Percentiles rank a stretch among this genome's conserved stretches.
Evolutionary conservation across 1,140 invertebrate genomes (phyloP).

Genomic region (Microplitis demolitor): DNA sequence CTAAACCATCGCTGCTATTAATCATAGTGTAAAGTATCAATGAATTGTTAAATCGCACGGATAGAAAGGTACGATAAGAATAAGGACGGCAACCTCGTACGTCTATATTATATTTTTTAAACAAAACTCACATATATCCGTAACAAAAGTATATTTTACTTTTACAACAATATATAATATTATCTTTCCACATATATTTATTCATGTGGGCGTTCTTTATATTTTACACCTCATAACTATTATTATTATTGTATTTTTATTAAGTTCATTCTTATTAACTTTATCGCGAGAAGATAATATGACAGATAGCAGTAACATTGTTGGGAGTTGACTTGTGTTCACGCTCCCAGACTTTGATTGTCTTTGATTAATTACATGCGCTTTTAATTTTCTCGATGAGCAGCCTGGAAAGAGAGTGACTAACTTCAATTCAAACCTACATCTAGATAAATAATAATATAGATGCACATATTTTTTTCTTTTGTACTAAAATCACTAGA

Average conservation of each 20-base stretch:
- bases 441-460: no score
- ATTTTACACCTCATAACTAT: background rate
- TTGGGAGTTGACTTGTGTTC: constrained; percentile 46
- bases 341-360: constrained; percentile 60
- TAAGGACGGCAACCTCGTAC: background rate
- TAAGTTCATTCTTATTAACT: constrained; percentile 26
- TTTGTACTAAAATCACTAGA: no score
- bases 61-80: constrained; percentile 5
- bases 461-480: no score
- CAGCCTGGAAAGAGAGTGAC: no score
- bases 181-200: background rate
- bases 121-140: background rate
- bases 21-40: constrained; percentile 12
- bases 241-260: background rate
- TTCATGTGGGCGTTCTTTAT: background rate
- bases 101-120: no score
- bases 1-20: background rate
- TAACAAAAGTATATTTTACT: background rate
- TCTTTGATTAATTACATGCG: constrained; percentile 57
- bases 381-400: constrained; percentile 6
- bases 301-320: constrained; percentile 43
- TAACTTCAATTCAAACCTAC: no score
- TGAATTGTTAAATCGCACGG: constrained; percentile 14
- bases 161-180: background rate
- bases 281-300: constrained; percentile 35